These are phyloP conservation scores for Melinopterus prodromus DNA, from an alignment of 2,888 invertebrate species.

Conservation along the genomic window DNA sequence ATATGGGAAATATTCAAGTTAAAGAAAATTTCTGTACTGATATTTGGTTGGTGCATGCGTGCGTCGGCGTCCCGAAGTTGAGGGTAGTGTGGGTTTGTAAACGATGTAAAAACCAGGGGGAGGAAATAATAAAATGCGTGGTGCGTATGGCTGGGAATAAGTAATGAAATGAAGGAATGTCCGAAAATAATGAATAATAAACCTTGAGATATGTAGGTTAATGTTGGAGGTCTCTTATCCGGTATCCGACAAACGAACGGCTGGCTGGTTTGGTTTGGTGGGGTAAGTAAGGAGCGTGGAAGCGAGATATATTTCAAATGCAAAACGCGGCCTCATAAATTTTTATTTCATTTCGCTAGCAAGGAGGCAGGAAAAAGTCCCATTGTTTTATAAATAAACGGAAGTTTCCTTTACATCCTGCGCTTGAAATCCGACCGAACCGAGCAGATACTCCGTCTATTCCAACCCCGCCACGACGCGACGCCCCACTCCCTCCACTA, in stretches of 20 bases:
- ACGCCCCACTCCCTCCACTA: background rate
- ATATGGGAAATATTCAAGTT: background rate
- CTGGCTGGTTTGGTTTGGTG: background rate
- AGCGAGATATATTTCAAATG: slow-evolving; percentile 13
- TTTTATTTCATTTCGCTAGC: slow-evolving; percentile 26
- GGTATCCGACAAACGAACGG: background rate
- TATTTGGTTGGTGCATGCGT: background rate
- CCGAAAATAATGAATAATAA: slow-evolving; percentile 4
- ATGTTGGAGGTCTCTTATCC: background rate
- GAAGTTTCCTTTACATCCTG: slow-evolving; percentile 25
- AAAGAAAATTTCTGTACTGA: background rate
- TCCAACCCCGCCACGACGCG: background rate
- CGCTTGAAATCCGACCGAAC: slow-evolving; percentile 15
- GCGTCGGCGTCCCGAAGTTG: background rate
- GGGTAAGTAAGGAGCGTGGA: background rate
- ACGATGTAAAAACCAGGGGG: background rate
- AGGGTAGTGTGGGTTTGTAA: background rate
- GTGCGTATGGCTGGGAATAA: background rate
- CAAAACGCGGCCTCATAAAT: slow-evolving; percentile 27
- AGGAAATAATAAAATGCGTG: background rate
- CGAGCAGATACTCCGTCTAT: slow-evolving; percentile 27
- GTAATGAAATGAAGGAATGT: background rate
- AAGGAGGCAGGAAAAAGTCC: slow-evolving; percentile 6
- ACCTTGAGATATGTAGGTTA: background rate
- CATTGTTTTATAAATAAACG: slow-evolving; percentile 33